Percentiles rank a stretch among this genome's conserved stretches.
phyloP scores from a whole-genome alignment of 2,797 vertebrate species.

The Hyperoplus immaculatus region DNA sequence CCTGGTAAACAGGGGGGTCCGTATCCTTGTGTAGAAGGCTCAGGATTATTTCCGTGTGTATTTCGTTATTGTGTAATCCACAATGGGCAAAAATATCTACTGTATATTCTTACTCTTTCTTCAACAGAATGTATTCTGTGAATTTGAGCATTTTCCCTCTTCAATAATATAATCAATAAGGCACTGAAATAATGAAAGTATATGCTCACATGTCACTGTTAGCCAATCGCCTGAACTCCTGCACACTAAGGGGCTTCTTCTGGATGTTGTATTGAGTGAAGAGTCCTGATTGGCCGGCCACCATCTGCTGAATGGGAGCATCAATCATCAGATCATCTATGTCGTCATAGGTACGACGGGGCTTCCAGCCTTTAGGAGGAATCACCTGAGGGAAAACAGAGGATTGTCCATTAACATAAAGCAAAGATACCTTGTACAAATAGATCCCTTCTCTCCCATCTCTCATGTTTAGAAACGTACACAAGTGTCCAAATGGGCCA shows the following conservation, averaged over 20 bases:
- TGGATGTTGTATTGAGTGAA: constrained; percentile 98
- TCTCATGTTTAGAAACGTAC: not conserved
- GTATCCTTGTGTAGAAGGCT: too few species aligned
- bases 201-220: constrained; percentile 93
- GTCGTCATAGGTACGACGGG: constrained; percentile 93
- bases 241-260: constrained; percentile 95
- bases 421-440: not conserved
- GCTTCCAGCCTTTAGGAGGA: constrained; percentile 95
- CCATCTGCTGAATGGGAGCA: constrained; percentile 97
- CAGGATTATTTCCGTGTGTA: not conserved
- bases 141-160: not conserved
- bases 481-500: not conserved
- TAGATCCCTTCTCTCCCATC: not conserved
- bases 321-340: constrained; percentile 96
- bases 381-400: constrained; percentile 87
- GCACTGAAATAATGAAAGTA: not conserved
- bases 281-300: constrained; percentile 95
- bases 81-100: not conserved
- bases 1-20: too few species aligned
- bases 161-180: not conserved
- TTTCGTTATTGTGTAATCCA: not conserved
- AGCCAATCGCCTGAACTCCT: constrained; percentile 95
- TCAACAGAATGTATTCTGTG: not conserved
- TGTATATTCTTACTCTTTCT: not conserved
- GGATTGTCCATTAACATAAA: not conserved